phyloP scores from a whole-genome alignment of 2,797 vertebrate species.

The Aphelocoma californica region DNA sequence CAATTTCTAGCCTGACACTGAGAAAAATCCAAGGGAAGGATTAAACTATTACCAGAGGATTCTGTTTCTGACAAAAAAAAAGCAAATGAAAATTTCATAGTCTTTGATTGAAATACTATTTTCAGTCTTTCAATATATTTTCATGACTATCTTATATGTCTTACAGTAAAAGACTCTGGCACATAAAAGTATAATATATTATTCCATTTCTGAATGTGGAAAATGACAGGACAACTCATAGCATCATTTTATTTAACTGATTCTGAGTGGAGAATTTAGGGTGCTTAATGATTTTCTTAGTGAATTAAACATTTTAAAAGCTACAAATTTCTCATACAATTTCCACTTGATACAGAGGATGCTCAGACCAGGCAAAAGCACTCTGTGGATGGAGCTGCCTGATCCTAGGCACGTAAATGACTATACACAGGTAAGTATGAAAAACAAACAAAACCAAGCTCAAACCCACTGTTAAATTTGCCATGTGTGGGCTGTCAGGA shows the following conservation, averaged over 20 bases:
- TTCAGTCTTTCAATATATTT: constrained; percentile 9
- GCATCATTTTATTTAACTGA: neutral
- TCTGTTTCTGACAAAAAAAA: neutral
- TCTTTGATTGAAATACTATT: neutral
- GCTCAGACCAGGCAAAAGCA: neutral
- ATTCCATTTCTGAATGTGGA: neutral
- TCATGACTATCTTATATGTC: neutral
- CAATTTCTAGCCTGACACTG: neutral
- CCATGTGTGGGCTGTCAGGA: neutral
- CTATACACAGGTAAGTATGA: neutral
- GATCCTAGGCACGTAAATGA: neutral
- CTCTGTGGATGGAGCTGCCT: neutral
- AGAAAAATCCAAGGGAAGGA: neutral
- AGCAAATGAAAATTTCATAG: neutral
- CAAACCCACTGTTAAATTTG: neutral
- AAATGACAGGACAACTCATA: neutral
- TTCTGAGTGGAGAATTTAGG: neutral
- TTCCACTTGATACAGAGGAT: neutral
- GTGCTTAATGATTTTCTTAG: neutral
- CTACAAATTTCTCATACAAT: neutral
- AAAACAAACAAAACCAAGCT: neutral
- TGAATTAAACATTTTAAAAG: neutral
- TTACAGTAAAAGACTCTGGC: neutral
- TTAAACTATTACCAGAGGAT: neutral
- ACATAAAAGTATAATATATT: neutral